Conservation (phyloP, 2,113 vertebrate genomes). For the Hippolais icterina region DNA sequence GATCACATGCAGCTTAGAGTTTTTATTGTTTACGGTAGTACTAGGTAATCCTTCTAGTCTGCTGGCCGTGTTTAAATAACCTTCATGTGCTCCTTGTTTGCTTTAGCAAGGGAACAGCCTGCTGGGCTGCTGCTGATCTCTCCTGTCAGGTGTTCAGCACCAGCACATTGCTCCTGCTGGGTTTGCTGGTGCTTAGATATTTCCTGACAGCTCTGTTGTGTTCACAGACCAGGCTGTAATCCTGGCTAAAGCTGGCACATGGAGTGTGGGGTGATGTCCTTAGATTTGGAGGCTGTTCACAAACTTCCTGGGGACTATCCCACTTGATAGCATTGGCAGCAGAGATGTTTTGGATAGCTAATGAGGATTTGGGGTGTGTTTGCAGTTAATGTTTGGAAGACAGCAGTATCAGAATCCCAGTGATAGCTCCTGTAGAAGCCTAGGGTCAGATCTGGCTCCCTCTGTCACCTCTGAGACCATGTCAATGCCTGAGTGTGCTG, state of each 20-base stretch:
- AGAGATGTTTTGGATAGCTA: background rate
- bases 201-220: background rate
- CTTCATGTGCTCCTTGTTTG: background rate
- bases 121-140: background rate
- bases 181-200: background rate
- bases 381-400: background rate
- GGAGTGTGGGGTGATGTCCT: background rate
- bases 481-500: background rate
- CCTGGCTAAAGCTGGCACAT: background rate
- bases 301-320: background rate
- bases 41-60: background rate
- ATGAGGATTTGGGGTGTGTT: background rate
- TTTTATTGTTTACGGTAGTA: background rate
- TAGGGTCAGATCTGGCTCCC: background rate
- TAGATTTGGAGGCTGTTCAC: background rate
- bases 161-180: accelerated
- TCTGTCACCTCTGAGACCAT: background rate
- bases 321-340: background rate
- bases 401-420: accelerated
- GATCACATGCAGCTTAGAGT: background rate
- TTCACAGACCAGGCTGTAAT: background rate
- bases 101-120: background rate
- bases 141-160: background rate
- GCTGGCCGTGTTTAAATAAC: background rate
- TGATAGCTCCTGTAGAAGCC: accelerated